A percentile compares a stretch with the other conserved stretches of the same genome.
These are phyloP conservation scores for Idaea aversata DNA, from an alignment of 2,888 invertebrate genomes.

Conservation along the genomic window DNA sequence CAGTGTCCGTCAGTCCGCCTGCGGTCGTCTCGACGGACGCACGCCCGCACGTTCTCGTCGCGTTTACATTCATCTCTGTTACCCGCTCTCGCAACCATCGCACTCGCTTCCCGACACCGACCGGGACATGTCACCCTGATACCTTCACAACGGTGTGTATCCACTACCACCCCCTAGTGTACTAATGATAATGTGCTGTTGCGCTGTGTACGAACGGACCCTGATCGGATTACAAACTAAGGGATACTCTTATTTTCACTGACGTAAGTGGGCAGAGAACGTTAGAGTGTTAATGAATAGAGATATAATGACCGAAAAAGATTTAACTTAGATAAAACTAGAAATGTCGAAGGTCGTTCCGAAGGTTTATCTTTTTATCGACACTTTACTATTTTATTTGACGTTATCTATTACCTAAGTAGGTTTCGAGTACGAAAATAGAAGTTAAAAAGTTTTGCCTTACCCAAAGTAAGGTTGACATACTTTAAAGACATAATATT, in stretches of 20 bases:
- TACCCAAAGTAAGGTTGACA: neutral
- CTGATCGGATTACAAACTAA: conserved; percentile 69
- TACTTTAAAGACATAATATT: neutral
- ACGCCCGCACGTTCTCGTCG: conserved; percentile 48
- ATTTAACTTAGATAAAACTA: conserved; percentile 37
- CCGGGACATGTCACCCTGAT: conserved; percentile 65
- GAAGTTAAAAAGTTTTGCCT: neutral
- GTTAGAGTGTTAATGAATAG: conserved; percentile 48
- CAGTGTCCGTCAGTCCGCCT: conserved; percentile 62
- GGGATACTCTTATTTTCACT: conserved; percentile 63
- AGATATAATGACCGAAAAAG: conserved; percentile 31
- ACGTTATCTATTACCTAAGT: conserved; percentile 29
- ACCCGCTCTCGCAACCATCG: conserved; percentile 47
- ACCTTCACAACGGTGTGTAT: conserved; percentile 63
- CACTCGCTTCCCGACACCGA: conserved; percentile 42
- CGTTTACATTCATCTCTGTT: conserved; percentile 47
- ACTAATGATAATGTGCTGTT: conserved; percentile 62
- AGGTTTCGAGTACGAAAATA: neutral
- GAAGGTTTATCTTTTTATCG: conserved; percentile 59
- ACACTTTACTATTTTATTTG: conserved; percentile 24
- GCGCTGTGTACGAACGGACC: conserved; percentile 56
- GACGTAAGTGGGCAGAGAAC: conserved; percentile 56
- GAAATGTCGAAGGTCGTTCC: conserved; percentile 54
- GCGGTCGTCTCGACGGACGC: conserved; percentile 53
- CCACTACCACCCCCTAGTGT: conserved; percentile 46